phyloP scores from a whole-genome alignment of 2,888 invertebrate genomes.

The Halictus quadricinctus region DNA sequence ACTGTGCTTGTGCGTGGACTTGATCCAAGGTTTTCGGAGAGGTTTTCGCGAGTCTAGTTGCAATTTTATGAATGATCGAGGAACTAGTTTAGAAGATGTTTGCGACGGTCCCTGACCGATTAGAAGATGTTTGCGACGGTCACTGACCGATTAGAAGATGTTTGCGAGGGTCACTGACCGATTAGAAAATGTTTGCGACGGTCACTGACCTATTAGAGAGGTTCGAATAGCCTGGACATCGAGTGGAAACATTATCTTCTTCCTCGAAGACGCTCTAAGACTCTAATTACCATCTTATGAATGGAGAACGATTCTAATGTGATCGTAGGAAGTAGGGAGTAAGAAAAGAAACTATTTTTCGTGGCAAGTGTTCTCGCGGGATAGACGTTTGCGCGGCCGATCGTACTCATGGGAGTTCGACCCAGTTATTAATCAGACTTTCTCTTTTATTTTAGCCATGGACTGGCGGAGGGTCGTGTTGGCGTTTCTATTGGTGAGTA shows the following conservation, averaged over 20 bases:
- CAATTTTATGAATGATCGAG: no score
- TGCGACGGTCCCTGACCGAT: no score
- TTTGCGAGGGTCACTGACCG: no score
- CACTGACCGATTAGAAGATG: no score
- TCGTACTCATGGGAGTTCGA: constrained; percentile 69
- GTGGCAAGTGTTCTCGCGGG: constrained; percentile 43
- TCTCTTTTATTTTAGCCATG: constrained; percentile 81
- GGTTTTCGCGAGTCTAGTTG: no score
- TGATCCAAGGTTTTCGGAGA: no score
- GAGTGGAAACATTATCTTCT: constrained; percentile 12
- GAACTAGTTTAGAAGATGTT: no score
- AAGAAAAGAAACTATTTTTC: constrained; percentile 13
- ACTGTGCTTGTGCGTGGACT: no score
- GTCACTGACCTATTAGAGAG: neutral
- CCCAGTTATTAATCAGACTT: constrained; percentile 80
- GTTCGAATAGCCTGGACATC: neutral
- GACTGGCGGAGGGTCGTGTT: constrained; percentile 77
- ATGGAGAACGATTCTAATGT: neutral
- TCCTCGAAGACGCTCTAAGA: neutral
- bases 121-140: no score
- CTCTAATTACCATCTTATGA: neutral
- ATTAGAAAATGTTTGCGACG: no score
- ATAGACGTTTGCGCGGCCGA: constrained; percentile 63
- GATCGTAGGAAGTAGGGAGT: neutral
- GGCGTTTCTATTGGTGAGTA: constrained; percentile 79